Percentiles rank a stretch among this genome's conserved stretches.
phyloP scores from a whole-genome alignment of 1,140 invertebrate species.

The Leptinotarsa lineolata region DNA sequence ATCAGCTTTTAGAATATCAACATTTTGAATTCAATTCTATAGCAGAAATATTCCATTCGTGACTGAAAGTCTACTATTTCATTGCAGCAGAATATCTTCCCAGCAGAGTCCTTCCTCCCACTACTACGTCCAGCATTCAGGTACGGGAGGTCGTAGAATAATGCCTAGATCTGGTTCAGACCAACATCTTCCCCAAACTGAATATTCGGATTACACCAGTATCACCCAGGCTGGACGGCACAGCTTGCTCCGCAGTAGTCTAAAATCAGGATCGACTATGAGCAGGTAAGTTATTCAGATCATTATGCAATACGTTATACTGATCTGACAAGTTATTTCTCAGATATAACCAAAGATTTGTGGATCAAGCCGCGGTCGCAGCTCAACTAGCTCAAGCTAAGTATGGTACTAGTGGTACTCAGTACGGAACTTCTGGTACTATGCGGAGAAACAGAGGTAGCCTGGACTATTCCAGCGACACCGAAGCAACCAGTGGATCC shows the following conservation, averaged over 20 bases:
- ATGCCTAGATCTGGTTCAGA: slow-evolving; percentile 84
- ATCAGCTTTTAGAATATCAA: too few relatives aligned
- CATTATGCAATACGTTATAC: background rate
- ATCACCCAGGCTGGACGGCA: slow-evolving; percentile 70
- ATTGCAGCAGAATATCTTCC: slow-evolving; percentile 55
- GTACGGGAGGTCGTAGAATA: slow-evolving; percentile 59
- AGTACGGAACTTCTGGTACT: slow-evolving; percentile 56
- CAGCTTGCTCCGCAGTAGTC: slow-evolving; percentile 74
- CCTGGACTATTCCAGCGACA: slow-evolving; percentile 91
- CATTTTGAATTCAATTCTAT: too few relatives aligned
- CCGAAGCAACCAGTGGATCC: slow-evolving; percentile 83
- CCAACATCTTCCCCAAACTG: slow-evolving; percentile 80
- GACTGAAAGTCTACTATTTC: too few relatives aligned
- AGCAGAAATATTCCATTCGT: too few relatives aligned
- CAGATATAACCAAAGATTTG: slow-evolving; percentile 64
- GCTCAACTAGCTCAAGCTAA: slow-evolving; percentile 57
- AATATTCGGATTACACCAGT: slow-evolving; percentile 73
- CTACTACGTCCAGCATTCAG: slow-evolving; percentile 61
- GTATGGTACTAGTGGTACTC: slow-evolving; percentile 41
- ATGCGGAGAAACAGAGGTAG: slow-evolving; percentile 71
- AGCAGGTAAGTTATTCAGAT: slow-evolving; percentile 47
- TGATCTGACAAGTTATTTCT: background rate
- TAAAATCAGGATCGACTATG: slow-evolving; percentile 67
- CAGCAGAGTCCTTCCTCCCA: slow-evolving; percentile 58
- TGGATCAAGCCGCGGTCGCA: slow-evolving; percentile 58